Base-by-base conservation (phyloP, 1,140 invertebrate species). In the Asobara japonica region DNA sequence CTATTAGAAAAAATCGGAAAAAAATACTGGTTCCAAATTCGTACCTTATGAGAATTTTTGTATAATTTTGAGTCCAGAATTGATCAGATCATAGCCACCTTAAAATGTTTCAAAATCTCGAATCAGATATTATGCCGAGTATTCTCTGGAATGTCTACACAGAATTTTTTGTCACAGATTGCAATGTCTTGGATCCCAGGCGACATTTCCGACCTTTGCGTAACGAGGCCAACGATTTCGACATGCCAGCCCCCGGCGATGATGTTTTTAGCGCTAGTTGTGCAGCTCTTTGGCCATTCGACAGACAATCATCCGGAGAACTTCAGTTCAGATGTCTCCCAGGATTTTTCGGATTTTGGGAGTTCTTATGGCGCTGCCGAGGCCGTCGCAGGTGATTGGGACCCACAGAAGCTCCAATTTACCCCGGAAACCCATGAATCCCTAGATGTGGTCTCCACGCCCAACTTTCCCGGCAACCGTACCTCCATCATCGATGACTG, bases 171-270 rank as follows among this genome's bases (percentile, higher is more conserved):
- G 7, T 11, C 31, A 45, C 13, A 29, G 33, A 38, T 41, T 33
- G 65, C 7, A 56, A 90, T 90, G 88, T 88, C 88, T 71, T 92
- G 90, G 90, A 77, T 86, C 10, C 90, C 91, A 6, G 87, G 86
- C n/a, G 86, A 92, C 74, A 82, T 92, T 60, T 77, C 86, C 13
- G 74, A 83, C 20, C 82, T 89, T 8, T 93, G 91, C 77, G 70
- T 80, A 6, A 79, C 87, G 4, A 72, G 86, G 2, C 87, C 87
- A 0, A 89, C 87, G 13, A 77, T 91, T 4, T 89, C 90, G 0
- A 89, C 88, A 71, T 92, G 91, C 75, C 87, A 89, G 1, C 84
- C 89, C 6, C 83, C 87, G 1, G 88, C 89, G 2, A 86, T 89
- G 33, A 80, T 91, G 80, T 92, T 89, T 74, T 75, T 92, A 4